A percentile compares a stretch with the other conserved stretches of the same genome.
Conservation (phyloP, 2,888 invertebrate genomes). For the Platycheirus albimanus region DNA sequence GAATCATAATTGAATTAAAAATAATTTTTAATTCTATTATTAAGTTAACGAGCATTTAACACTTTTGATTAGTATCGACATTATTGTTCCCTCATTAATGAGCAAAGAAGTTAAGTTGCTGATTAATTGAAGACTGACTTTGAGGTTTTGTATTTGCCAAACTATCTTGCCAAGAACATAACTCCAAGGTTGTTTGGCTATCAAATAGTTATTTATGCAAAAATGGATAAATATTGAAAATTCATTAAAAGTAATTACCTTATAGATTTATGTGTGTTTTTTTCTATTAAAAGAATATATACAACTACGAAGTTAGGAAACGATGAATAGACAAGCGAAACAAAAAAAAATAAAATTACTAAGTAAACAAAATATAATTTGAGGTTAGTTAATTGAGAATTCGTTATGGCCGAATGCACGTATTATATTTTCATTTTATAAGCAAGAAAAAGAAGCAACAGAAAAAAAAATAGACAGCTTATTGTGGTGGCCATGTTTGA, state of each 20-base stretch:
- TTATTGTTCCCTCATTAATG: conserved; percentile 3
- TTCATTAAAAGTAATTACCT: conserved; percentile 53
- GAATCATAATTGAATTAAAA: conserved; percentile 21
- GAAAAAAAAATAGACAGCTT: conserved; percentile 9
- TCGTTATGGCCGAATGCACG: conserved; percentile 54
- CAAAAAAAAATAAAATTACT: conserved; percentile 24
- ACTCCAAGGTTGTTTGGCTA: conserved; percentile 42
- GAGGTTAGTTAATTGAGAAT: conserved; percentile 69
- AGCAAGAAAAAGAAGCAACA: conserved; percentile 18
- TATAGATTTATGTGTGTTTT: conserved; percentile 7
- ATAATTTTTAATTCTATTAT: not conserved
- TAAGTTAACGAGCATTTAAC: conserved; percentile 3
- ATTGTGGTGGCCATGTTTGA: conserved; percentile 21
- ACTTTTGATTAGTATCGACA: not conserved
- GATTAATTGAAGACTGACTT: conserved; percentile 31
- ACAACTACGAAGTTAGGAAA: conserved; percentile 3
- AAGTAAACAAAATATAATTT: conserved; percentile 65
- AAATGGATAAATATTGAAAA: conserved; percentile 65
- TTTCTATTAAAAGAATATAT: not conserved
- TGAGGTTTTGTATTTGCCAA: not conserved
- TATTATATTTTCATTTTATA: conserved; percentile 20
- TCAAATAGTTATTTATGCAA: conserved; percentile 42
- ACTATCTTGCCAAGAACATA: conserved; percentile 29
- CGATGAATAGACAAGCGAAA: not conserved
- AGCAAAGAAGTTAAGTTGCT: conserved; percentile 17